Evolutionary conservation across 1,140 invertebrate species (phyloP).

Genomic region (Macrobrachium nipponense): DNA sequence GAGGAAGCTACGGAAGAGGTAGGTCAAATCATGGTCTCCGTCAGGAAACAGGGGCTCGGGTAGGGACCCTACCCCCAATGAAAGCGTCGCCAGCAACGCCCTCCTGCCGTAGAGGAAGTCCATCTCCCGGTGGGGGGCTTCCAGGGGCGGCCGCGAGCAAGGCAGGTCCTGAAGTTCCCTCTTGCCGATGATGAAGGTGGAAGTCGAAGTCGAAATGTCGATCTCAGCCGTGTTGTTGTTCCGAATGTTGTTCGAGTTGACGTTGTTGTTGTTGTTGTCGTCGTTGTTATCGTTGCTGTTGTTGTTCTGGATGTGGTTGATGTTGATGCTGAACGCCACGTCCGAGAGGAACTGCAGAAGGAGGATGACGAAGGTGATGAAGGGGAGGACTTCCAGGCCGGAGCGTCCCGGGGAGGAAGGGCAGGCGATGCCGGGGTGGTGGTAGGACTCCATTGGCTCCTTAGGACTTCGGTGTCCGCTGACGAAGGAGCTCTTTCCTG

Average conservation of each 20-base stretch:
- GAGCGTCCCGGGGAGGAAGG: not conserved
- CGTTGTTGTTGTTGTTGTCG: constrained; percentile 18
- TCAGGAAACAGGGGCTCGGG: not conserved
- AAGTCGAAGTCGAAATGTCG: constrained; percentile 1
- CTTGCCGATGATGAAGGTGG: not conserved
- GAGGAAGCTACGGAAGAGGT: too few relatives aligned
- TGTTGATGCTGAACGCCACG: not conserved
- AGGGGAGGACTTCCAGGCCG: constrained; percentile 6
- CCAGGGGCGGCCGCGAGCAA: not conserved
- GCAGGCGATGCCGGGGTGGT: not conserved
- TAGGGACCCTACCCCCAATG: not conserved
- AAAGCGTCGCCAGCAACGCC: not conserved
- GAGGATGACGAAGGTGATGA: not conserved
- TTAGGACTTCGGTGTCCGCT: too few relatives aligned
- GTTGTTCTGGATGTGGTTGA: not conserved
- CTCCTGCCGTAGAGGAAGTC: not conserved
- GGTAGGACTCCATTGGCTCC: too few relatives aligned
- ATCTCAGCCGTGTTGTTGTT: not conserved
- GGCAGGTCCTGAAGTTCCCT: not conserved
- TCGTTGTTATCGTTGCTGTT: not conserved
- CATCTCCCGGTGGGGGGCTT: not conserved
- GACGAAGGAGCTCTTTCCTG: too few relatives aligned
- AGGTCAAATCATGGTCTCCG: not conserved
- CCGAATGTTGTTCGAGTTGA: not conserved
- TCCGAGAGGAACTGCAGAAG: not conserved